These are phyloP conservation scores for Dexiosoma caninum DNA, from an alignment of 2,888 invertebrate species.

Conservation along the genomic window DNA sequence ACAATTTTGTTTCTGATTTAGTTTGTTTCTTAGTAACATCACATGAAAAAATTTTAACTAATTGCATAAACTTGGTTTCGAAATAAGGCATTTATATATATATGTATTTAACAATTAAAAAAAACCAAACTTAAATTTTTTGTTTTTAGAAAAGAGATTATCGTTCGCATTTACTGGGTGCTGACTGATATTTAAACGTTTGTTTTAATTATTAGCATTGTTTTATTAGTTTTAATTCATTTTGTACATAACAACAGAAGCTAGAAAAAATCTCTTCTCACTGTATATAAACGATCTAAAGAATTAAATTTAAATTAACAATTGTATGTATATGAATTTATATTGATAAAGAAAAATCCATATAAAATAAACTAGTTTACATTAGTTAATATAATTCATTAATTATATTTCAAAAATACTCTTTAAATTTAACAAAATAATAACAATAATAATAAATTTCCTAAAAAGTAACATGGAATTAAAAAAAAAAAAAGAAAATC, in stretches of 20 bases:
- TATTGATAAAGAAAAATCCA: background rate
- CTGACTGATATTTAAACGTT: too few relatives aligned
- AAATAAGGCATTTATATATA: too few relatives aligned
- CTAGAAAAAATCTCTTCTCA: conserved; percentile 11
- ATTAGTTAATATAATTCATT: background rate
- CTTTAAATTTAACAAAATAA: conserved; percentile 26
- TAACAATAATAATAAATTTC: conserved; percentile 18
- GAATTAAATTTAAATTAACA: conserved; percentile 18
- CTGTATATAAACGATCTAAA: conserved; percentile 31
- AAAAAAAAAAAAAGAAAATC: background rate
- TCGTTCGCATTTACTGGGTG: too few relatives aligned
- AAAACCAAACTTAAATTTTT: too few relatives aligned
- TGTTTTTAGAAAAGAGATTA: too few relatives aligned
- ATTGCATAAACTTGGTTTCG: too few relatives aligned
- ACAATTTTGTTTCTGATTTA: too few relatives aligned
- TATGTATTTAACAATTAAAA: too few relatives aligned
- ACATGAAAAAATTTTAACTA: too few relatives aligned
- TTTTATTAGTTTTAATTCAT: conserved; percentile 17
- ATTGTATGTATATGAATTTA: conserved; percentile 32
- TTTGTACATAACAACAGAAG: conserved; percentile 28
- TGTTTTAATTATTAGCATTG: background rate
- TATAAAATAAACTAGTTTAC: background rate
- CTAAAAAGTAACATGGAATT: background rate
- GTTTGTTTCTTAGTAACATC: too few relatives aligned
- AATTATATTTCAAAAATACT: conserved; percentile 22